These are phyloP conservation scores for Idaea straminata DNA, from an alignment of 2,888 invertebrate genomes.

Conservation along the genomic window DNA sequence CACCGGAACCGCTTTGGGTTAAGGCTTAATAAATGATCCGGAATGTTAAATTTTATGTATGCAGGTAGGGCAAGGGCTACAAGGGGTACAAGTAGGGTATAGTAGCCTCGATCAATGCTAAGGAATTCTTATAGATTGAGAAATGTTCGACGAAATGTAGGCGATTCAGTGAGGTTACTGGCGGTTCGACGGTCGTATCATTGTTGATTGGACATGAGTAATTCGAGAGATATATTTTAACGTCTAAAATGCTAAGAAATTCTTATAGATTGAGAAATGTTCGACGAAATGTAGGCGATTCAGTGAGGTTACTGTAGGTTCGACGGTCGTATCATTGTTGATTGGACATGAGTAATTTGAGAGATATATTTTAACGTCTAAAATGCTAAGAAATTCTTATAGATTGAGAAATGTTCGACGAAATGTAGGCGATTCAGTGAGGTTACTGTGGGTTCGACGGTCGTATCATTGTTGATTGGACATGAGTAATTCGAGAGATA, in stretches of 20 bases:
- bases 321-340: background rate
- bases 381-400: background rate
- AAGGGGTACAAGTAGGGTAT: background rate
- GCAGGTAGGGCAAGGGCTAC: background rate
- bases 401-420: background rate
- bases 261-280: background rate
- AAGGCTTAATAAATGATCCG: background rate
- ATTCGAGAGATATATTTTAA: no score
- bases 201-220: background rate
- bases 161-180: background rate
- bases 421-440: background rate
- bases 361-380: no score
- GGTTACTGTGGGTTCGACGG: background rate
- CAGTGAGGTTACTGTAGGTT: background rate
- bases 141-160: background rate
- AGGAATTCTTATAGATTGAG: constrained; percentile 1
- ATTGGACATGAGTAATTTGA: background rate
- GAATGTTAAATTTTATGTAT: background rate
- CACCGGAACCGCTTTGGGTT: constrained; percentile 1
- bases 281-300: background rate
- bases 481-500: background rate
- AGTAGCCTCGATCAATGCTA: background rate
- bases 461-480: background rate
- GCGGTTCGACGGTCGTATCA: background rate
- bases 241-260: background rate